Percentiles rank a stretch among this genome's conserved stretches.
Evolutionary conservation across 1,140 invertebrate species (phyloP).

Genomic region (Whitmania pigra): DNA sequence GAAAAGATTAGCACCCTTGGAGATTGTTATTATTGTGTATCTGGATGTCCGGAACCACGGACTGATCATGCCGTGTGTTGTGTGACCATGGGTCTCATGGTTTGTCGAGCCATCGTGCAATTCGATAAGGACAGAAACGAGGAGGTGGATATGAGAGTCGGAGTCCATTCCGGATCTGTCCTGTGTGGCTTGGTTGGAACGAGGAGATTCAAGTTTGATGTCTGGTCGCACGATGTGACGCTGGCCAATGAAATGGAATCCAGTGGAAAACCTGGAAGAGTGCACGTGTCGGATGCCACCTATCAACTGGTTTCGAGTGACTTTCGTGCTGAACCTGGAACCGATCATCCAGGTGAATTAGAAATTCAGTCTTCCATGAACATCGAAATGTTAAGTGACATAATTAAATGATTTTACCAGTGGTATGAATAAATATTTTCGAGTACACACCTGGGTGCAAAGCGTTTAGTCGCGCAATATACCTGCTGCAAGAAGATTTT

Average conservation of each 20-base stretch:
- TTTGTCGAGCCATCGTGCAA: conserved; percentile 81
- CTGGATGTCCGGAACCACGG: conserved; percentile 70
- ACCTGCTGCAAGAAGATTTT: too few species aligned
- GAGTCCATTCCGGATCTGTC: conserved; percentile 83
- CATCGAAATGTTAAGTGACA: too few species aligned
- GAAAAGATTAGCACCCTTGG: conserved; percentile 54
- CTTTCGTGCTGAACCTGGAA: conserved; percentile 74
- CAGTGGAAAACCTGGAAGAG: conserved; percentile 79
- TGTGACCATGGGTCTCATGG: conserved; percentile 87
- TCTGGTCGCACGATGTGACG: conserved; percentile 91
- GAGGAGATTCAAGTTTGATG: conserved; percentile 89
- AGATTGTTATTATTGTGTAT: conserved; percentile 91
- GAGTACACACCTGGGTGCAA: too few species aligned
- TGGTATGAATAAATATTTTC: too few species aligned
- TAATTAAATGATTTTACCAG: too few species aligned
- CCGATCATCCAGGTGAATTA: conserved; percentile 62
- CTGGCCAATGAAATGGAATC: conserved; percentile 92
- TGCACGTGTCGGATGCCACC: conserved; percentile 77
- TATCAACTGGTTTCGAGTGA: conserved; percentile 62
- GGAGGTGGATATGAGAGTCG: conserved; percentile 68
- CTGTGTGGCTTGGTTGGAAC: conserved; percentile 83
- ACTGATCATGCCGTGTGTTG: conserved; percentile 83
- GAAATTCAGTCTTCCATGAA: too few species aligned
- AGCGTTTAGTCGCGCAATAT: too few species aligned
- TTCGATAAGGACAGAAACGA: conserved; percentile 40